Percentiles rank a stretch among this genome's conserved stretches.
phyloP scores from a whole-genome alignment of 2,888 invertebrate species.

The Scaptomyza flava region DNA sequence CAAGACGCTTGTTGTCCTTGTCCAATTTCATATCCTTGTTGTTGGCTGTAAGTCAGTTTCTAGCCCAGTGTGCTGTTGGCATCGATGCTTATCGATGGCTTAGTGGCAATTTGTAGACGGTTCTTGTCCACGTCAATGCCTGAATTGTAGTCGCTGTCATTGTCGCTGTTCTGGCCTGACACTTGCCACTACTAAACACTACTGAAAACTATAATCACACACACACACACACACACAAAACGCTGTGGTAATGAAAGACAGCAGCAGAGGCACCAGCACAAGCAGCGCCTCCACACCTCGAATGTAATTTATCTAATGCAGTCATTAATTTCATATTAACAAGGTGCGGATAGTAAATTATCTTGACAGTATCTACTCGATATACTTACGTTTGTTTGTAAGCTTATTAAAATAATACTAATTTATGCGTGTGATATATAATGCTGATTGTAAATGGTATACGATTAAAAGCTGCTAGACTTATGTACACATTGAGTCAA shows the following conservation, averaged over 20 bases:
- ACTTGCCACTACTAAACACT: slow-evolving; percentile 59
- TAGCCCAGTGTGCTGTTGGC: not conserved
- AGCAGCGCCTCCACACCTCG: slow-evolving; percentile 23
- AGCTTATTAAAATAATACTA: not conserved
- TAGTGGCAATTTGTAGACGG: slow-evolving; percentile 58
- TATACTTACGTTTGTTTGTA: slow-evolving; percentile 1
- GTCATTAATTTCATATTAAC: slow-evolving; percentile 86
- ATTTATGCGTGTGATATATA: not conserved
- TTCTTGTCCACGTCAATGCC: slow-evolving; percentile 25
- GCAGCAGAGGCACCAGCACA: not conserved
- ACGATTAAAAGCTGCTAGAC: not conserved
- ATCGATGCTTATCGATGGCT: slow-evolving; percentile 67
- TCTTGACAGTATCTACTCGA: slow-evolving; percentile 39
- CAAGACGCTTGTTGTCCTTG: slow-evolving; percentile 27
- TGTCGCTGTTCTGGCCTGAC: slow-evolving; percentile 45
- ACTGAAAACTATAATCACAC: slow-evolving; percentile 28
- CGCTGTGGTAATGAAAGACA: slow-evolving; percentile 23
- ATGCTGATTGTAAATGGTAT: not conserved
- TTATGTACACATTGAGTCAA: too few relatives aligned
- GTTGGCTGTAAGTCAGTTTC: not conserved
- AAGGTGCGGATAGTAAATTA: slow-evolving; percentile 84
- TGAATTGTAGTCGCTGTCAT: slow-evolving; percentile 21
- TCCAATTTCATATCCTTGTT: slow-evolving; percentile 9
- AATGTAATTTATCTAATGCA: slow-evolving; percentile 83
- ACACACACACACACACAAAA: slow-evolving; percentile 17